Evolutionary conservation across 2,113 vertebrate species (phyloP).

Genomic region (Asarcornis scutulata): DNA sequence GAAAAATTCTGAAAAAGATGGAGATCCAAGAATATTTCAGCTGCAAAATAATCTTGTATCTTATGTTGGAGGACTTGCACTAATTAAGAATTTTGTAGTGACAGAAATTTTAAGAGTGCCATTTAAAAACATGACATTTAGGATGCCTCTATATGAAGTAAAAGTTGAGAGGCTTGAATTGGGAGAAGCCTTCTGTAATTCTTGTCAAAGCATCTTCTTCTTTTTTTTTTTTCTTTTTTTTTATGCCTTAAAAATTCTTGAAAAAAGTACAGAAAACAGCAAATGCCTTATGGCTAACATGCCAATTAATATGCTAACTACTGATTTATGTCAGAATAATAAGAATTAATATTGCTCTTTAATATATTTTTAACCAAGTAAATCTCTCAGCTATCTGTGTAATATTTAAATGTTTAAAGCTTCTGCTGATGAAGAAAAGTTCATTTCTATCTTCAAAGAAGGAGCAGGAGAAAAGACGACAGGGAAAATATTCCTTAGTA

Average conservation of each 20-base stretch:
- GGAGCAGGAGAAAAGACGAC: neutral
- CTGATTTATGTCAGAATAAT: neutral
- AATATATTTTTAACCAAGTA: neutral
- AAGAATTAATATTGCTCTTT: neutral
- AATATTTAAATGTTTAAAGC: neutral
- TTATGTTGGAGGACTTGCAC: conserved; percentile 28
- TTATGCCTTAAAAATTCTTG: neutral
- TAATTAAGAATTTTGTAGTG: conserved; percentile 60
- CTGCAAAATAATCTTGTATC: conserved; percentile 20
- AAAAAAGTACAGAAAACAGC: neutral
- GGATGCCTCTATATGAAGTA: neutral
- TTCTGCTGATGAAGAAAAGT: neutral
- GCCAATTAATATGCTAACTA: neutral
- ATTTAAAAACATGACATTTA: conserved; percentile 53
- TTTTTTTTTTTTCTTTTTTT: neutral
- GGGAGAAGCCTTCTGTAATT: neutral
- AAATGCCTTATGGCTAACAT: neutral
- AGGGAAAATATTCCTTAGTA: neutral
- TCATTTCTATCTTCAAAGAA: neutral
- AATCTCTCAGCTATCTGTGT: neutral
- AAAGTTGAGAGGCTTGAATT: conserved; percentile 26
- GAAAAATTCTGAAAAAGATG: neutral
- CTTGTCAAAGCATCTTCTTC: neutral
- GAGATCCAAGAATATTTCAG: conserved; percentile 53
- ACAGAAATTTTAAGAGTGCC: conserved; percentile 46